Evolutionary conservation across 2,888 invertebrate species (phyloP).

Genomic region (Drosophila mettleri): DNA sequence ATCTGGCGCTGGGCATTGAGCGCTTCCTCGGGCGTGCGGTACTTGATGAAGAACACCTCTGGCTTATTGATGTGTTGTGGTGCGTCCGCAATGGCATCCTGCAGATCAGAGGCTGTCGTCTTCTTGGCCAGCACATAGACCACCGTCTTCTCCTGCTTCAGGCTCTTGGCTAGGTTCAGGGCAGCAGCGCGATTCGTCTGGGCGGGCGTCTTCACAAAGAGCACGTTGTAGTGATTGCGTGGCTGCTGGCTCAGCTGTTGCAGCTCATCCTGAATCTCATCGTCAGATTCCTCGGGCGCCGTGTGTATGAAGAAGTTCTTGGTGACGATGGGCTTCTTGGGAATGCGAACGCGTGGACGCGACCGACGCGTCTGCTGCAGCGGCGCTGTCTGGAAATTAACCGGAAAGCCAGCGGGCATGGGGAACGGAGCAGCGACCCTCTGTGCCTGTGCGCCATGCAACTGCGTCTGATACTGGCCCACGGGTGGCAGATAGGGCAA

Average conservation of each 20-base stretch:
- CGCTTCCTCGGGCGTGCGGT: constrained; percentile 84
- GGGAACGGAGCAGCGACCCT: constrained; percentile 47
- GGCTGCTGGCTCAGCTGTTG: constrained; percentile 77
- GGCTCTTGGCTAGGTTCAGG: constrained; percentile 79
- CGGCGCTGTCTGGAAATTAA: constrained; percentile 74
- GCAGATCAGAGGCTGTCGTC: constrained; percentile 81
- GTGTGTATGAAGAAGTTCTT: constrained; percentile 84
- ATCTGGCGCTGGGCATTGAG: constrained; percentile 84
- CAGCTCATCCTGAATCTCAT: constrained; percentile 82
- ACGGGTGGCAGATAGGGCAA: constrained; percentile 66
- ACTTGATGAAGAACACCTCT: constrained; percentile 85
- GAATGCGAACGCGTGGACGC: constrained; percentile 74
- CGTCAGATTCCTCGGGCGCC: constrained; percentile 84
- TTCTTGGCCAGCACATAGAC: constrained; percentile 85
- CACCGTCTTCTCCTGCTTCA: constrained; percentile 84
- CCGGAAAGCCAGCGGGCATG: constrained; percentile 72
- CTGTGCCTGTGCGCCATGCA: constrained; percentile 28
- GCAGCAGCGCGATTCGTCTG: constrained; percentile 82
- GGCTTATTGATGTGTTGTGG: constrained; percentile 83
- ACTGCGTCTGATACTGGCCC: constrained; percentile 49
- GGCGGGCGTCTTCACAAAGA: constrained; percentile 84
- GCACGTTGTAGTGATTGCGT: constrained; percentile 84
- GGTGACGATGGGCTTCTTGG: constrained; percentile 82
- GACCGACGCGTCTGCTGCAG: constrained; percentile 67
- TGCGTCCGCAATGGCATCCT: constrained; percentile 81